Evolutionary conservation across 2,113 vertebrate genomes (phyloP).

Genomic region (Hepsetus odoe): DNA sequence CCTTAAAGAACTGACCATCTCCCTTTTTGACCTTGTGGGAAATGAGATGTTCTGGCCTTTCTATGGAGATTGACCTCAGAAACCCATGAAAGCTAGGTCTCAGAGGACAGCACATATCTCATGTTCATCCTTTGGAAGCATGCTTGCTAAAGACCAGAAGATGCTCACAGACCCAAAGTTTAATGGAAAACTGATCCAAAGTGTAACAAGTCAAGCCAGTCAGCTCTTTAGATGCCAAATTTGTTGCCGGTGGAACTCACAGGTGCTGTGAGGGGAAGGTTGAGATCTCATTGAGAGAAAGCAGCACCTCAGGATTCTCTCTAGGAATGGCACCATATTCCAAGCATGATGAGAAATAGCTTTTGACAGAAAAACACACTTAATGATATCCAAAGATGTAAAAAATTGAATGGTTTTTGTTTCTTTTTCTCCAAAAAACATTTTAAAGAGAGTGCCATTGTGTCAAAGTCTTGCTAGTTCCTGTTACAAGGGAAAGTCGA

Average conservation of each 20-base stretch:
- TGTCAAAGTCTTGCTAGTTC: slow-evolving; percentile 54
- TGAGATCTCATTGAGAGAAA: slow-evolving; percentile 38
- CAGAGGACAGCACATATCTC: neutral
- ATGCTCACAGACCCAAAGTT: slow-evolving; percentile 44
- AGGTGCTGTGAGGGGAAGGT: slow-evolving; percentile 50
- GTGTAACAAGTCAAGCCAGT: slow-evolving; percentile 52
- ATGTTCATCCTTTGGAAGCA: slow-evolving; percentile 30
- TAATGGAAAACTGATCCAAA: slow-evolving; percentile 45
- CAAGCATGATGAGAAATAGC: slow-evolving; percentile 67
- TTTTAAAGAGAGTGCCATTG: slow-evolving; percentile 53
- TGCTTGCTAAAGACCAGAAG: slow-evolving; percentile 30
- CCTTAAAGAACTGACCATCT: slow-evolving; percentile 33
- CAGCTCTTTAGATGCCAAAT: slow-evolving; percentile 64
- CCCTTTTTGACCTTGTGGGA: slow-evolving; percentile 17
- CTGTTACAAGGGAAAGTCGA: slow-evolving; percentile 57
- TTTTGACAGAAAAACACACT: slow-evolving; percentile 71
- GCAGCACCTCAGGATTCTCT: neutral
- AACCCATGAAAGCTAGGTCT: slow-evolving; percentile 37
- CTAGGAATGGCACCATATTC: slow-evolving; percentile 46
- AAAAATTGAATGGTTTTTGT: slow-evolving; percentile 69
- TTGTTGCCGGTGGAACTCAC: slow-evolving; percentile 52
- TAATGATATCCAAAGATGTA: slow-evolving; percentile 76
- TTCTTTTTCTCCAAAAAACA: slow-evolving; percentile 52
- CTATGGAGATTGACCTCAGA: slow-evolving; percentile 21
- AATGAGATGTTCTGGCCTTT: slow-evolving; percentile 41